phyloP scores from a whole-genome alignment of 2,888 invertebrate species.

The Siphlonurus alternatus region DNA sequence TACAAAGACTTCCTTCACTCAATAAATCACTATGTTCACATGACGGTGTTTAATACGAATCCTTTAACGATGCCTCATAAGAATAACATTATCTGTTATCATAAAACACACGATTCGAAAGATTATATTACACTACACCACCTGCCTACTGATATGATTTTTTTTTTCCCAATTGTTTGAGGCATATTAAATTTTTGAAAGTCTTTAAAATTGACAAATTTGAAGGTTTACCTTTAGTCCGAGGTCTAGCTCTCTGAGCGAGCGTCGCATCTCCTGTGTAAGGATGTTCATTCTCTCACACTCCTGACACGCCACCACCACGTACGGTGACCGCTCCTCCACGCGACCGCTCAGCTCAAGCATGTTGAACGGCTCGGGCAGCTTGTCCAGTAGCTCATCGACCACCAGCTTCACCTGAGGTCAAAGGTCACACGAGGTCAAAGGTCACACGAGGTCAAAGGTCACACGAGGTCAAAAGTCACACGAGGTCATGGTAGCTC shows the following conservation, averaged over 20 bases:
- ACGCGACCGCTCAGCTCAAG: slow-evolving; percentile 65
- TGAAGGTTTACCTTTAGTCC: slow-evolving; percentile 73
- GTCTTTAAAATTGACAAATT: too few relatives aligned
- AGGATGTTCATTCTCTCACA: slow-evolving; percentile 88
- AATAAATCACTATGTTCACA: too few relatives aligned
- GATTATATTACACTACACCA: neutral
- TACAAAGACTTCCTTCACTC: too few relatives aligned
- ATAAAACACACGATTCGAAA: neutral
- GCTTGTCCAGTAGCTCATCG: slow-evolving; percentile 75
- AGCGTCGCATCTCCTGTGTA: slow-evolving; percentile 61
- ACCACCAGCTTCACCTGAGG: slow-evolving; percentile 52
- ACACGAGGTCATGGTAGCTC: too few relatives aligned
- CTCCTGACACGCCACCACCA: slow-evolving; percentile 84
- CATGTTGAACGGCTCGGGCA: slow-evolving; percentile 79
- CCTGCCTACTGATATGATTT: neutral
- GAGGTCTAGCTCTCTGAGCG: slow-evolving; percentile 68
- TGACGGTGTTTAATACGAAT: too few relatives aligned
- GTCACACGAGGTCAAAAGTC: too few relatives aligned
- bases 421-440: too few relatives aligned
- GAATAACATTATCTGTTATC: too few relatives aligned
- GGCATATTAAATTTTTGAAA: too few relatives aligned
- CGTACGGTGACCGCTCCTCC: slow-evolving; percentile 80
- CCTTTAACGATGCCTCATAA: too few relatives aligned
- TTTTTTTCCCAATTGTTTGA: too few relatives aligned
- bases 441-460: too few relatives aligned